phyloP scores from a whole-genome alignment of 2,797 vertebrate genomes.

The Calcarius lapponicus region DNA sequence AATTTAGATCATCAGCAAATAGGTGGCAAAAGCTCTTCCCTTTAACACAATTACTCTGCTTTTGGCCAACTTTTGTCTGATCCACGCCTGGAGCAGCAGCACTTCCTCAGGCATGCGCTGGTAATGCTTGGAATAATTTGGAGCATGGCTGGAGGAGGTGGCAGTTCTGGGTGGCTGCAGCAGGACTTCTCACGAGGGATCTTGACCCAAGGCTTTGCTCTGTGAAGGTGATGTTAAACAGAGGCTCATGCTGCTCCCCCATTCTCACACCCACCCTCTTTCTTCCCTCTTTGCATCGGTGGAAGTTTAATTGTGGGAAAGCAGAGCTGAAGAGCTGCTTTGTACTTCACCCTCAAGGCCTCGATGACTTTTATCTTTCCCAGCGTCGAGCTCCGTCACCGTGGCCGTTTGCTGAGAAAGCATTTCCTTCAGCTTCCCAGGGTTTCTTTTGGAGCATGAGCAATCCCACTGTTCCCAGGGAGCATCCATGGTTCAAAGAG shows the following conservation, averaged over 20 bases:
- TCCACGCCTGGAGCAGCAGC: fast-evolving
- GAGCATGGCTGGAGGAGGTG: background rate
- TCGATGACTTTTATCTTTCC: constrained; percentile 39
- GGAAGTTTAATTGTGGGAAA: constrained; percentile 41
- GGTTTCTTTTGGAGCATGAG: background rate
- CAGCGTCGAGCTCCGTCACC: background rate
- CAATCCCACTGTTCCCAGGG: background rate
- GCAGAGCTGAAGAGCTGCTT: background rate
- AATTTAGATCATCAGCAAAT: background rate
- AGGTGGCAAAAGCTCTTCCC: background rate
- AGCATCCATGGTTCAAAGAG: background rate
- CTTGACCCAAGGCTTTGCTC: background rate
- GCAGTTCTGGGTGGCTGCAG: background rate
- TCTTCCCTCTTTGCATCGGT: background rate
- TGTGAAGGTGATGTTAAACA: background rate
- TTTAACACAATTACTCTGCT: background rate
- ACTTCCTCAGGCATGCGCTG: background rate
- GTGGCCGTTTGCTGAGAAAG: background rate
- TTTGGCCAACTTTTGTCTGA: background rate
- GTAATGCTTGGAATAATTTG: background rate
- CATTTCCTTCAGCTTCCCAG: background rate
- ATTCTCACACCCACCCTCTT: constrained; percentile 16
- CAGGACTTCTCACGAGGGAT: fast-evolving
- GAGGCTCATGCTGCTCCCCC: background rate
- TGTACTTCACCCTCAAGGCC: constrained; percentile 53